Percentiles rank a stretch among this genome's conserved stretches.
Evolutionary conservation across 35 echinoderm and acorn worm species (phyloP).

Genomic region (Lytechinus pictus): DNA sequence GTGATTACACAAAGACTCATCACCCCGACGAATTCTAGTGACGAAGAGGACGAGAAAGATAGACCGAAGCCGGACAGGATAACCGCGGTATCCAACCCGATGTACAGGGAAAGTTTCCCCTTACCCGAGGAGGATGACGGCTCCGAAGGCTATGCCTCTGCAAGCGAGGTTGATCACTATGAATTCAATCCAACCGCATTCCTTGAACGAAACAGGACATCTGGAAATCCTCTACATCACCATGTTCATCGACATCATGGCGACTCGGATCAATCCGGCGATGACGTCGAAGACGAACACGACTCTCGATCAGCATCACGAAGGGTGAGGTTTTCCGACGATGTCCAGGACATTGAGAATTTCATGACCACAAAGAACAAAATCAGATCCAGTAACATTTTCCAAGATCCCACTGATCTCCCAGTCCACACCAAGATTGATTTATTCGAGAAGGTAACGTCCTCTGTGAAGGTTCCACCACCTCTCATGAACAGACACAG

Average conservation of each 20-base stretch:
- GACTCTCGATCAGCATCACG: constrained; percentile 44
- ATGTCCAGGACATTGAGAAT: constrained; percentile 72
- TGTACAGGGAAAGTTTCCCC: constrained; percentile 70
- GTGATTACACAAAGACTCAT: constrained; percentile 15
- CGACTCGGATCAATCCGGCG: neutral
- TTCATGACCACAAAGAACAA: constrained; percentile 12
- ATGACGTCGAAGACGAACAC: constrained; percentile 33
- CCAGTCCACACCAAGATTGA: constrained; percentile 60
- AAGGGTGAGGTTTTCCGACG: constrained; percentile 86
- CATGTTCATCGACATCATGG: constrained; percentile 53
- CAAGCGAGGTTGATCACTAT: constrained; percentile 80
- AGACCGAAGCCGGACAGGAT: constrained; percentile 30
- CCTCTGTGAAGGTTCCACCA: neutral
- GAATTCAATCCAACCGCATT: constrained; percentile 85
- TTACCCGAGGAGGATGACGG: constrained; percentile 88
- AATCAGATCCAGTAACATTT: neutral
- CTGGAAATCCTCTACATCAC: constrained; percentile 60
- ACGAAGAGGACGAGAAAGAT: constrained; percentile 27
- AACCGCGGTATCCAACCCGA: constrained; percentile 37
- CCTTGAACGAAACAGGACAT: constrained; percentile 74
- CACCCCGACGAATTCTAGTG: constrained; percentile 41
- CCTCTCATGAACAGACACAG: constrained; percentile 25
- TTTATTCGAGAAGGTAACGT: constrained; percentile 57
- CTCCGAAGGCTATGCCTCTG: constrained; percentile 88
- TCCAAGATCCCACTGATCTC: constrained; percentile 42